Evolutionary conservation across 2,888 invertebrate species (phyloP).

Genomic region (Allolobophora icterica): DNA sequence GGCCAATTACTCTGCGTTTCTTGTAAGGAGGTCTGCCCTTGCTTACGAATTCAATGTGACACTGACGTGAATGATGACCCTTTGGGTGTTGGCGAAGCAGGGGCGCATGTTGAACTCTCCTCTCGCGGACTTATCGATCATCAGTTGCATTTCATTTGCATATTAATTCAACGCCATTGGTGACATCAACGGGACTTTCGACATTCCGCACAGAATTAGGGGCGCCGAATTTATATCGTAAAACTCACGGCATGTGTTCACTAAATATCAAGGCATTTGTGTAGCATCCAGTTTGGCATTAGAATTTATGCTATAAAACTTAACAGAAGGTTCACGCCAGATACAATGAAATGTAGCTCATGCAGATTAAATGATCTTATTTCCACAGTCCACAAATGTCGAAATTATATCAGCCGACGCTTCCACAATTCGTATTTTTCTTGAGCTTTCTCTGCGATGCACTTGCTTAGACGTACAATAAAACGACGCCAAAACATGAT

Average conservation of each 20-base stretch:
- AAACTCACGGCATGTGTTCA: neutral
- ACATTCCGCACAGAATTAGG: too few species aligned
- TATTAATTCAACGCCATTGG: neutral
- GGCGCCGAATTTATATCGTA: neutral
- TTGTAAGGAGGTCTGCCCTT: neutral
- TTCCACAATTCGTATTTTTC: too few species aligned
- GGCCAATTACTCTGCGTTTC: neutral
- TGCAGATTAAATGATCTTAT: neutral
- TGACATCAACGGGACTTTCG: neutral
- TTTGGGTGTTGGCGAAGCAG: neutral
- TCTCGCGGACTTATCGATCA: neutral
- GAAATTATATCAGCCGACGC: too few species aligned
- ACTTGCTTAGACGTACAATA: too few species aligned
- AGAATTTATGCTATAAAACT: neutral
- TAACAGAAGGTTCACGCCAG: neutral
- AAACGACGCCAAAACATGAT: too few species aligned
- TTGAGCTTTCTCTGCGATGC: too few species aligned
- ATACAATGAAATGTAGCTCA: neutral
- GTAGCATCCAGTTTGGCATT: neutral
- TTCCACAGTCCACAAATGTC: neutral
- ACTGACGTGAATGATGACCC: neutral
- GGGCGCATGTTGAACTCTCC: neutral
- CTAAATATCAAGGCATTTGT: neutral
- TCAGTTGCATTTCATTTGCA: neutral
- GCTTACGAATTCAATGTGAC: neutral